These are phyloP conservation scores for Petrophora chlorosata DNA, from an alignment of 2,888 invertebrate species.

Conservation along the genomic window DNA sequence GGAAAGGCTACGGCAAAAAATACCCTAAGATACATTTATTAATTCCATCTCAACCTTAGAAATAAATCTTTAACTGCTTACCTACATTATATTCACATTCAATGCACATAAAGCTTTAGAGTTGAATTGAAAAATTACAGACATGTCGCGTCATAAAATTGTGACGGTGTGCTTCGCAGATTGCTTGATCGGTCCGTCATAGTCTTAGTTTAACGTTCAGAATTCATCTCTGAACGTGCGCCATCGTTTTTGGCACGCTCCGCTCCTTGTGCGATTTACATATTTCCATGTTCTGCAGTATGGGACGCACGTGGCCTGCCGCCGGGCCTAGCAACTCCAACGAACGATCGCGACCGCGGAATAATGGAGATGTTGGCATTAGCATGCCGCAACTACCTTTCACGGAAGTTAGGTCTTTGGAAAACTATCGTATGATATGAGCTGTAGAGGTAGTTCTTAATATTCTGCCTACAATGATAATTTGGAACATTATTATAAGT, in stretches of 20 bases:
- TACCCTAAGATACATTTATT: no score
- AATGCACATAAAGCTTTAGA: conserved; percentile 1
- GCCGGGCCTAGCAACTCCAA: conserved; percentile 50
- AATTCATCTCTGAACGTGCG: conserved; percentile 56
- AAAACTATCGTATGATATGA: no score
- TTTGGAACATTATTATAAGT: no score
- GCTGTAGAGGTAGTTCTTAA: no score
- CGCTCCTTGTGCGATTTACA: conserved; percentile 57
- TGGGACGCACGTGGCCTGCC: conserved; percentile 65
- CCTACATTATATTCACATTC: neutral
- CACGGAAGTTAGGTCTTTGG: neutral
- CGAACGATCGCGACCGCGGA: no score
- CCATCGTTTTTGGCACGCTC: conserved; percentile 61
- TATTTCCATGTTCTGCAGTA: conserved; percentile 59
- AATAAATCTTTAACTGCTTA: no score
- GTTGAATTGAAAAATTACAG: neutral
- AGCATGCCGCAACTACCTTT: conserved; percentile 39
- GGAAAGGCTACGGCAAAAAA: no score
- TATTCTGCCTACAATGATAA: no score
- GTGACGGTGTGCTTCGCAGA: conserved; percentile 29
- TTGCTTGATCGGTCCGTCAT: conserved; percentile 55
- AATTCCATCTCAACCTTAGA: no score
- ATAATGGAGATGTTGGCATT: conserved; percentile 54
- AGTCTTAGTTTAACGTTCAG: conserved; percentile 54
- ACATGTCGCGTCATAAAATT: conserved; percentile 44